Conservation (phyloP, 2,113 vertebrate species). For the Rafetus swinhoei region DNA sequence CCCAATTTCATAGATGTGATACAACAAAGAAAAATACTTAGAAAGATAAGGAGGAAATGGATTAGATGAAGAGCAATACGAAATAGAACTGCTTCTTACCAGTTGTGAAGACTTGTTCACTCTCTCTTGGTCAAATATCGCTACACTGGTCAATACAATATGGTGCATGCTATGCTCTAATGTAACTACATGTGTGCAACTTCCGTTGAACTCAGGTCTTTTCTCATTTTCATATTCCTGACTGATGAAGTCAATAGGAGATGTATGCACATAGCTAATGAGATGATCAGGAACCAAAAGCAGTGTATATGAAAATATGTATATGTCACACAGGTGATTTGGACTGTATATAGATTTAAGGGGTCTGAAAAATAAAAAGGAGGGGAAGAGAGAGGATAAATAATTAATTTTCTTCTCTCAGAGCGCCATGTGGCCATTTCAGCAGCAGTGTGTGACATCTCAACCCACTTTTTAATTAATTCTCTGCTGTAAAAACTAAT, state of each 20-base stretch:
- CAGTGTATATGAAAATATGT: not conserved
- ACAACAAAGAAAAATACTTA: not conserved
- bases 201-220: not conserved
- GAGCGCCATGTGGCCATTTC: not conserved
- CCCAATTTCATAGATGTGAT: not conserved
- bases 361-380: not conserved
- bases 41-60: not conserved
- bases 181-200: not conserved
- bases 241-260: not conserved
- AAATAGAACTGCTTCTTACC: not conserved
- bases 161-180: not conserved
- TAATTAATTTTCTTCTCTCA: not conserved
- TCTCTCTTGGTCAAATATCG: not conserved
- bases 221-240: not conserved
- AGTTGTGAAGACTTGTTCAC: not conserved
- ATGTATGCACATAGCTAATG: not conserved
- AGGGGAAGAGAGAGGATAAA: not conserved
- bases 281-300: not conserved
- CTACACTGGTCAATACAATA: not conserved
- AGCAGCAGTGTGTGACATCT: not conserved
- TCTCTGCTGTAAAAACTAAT: not conserved
- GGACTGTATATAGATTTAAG: not conserved
- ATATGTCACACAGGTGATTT: not conserved
- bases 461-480: not conserved
- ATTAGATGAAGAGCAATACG: not conserved